Base-by-base conservation (phyloP, 2,797 vertebrate genomes). In the Echiichthys vipera region DNA sequence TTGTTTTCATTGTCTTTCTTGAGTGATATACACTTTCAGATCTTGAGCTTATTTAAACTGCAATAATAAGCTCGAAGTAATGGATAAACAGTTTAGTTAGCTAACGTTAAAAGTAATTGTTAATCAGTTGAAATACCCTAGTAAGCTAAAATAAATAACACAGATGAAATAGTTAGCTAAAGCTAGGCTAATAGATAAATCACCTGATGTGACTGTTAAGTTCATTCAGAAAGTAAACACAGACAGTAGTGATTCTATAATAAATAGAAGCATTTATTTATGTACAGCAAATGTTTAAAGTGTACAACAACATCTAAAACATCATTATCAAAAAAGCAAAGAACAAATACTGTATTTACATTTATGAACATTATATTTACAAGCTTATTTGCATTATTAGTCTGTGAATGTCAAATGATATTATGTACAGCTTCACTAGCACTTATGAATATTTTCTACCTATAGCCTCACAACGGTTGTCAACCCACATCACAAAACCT, bases 231-330 rank as follows among this genome's bases (percentile, higher is more conserved):
- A 77, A 79, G 3, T 20, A 32, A 78, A 49, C 8, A 14, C 63
- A 66, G 56, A 75, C 11, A 55, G 25, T 20, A 45, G 37, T 66
- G 25, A 90, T 87, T 91, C 45, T 68, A 79, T 72, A 93, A 93
- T 94, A 94, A 95, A 95, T 94, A 94, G 66, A 93, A 80, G 59
- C 65, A 84, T 91, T 93, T 92, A 86, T 91, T 92, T 89, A 78
- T 90, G 43, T 88, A 91, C 90, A 92, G 45, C 65, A 81, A 64
- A 84, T 57, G 37, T 81, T 84, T 34, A 42, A 81, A 51, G 75
- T 83, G 68, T 56, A 82, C 59, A 87, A 74, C 59, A 78, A 75
- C 66, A 32, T 47, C 32, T 70, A 66, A 73, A 83, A 65, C 45
- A 80, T 71, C 40, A 70, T 55, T 20, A 72, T 58, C 46, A 77